A percentile compares a stretch with the other conserved stretches of the same genome.
Evolutionary conservation across 2,113 vertebrate genomes (phyloP).

Genomic region (Furnarius figulus): DNA sequence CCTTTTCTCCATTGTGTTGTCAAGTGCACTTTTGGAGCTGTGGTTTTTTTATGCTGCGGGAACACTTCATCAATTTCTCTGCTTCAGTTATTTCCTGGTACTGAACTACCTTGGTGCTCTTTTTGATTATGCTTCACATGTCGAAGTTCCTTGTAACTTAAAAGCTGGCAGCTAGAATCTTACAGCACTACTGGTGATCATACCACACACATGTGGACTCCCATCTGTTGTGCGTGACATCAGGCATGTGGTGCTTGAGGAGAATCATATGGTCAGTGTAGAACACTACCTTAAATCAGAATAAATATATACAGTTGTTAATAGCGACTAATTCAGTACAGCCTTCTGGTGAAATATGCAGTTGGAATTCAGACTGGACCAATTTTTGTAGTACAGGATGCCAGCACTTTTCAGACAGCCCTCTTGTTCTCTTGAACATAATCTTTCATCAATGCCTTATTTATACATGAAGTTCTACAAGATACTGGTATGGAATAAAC

Average conservation of each 20-base stretch:
- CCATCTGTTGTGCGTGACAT: not conserved
- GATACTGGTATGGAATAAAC: constrained; percentile 9
- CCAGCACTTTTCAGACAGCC: not conserved
- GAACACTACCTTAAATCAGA: not conserved
- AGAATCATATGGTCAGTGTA: not conserved
- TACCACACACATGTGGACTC: not conserved
- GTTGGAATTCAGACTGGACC: not conserved
- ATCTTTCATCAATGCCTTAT: constrained; percentile 28
- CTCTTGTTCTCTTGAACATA: constrained; percentile 17
- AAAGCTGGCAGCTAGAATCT: not conserved
- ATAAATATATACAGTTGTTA: not conserved
- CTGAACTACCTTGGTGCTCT: not conserved
- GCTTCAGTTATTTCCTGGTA: not conserved
- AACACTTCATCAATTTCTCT: not conserved
- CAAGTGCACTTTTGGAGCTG: not conserved
- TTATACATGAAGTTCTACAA: constrained; percentile 11
- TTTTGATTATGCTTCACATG: not conserved
- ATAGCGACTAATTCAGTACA: constrained; percentile 1
- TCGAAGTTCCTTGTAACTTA: not conserved
- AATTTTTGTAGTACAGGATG: not conserved
- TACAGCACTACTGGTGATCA: not conserved
- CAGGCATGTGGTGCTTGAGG: not conserved
- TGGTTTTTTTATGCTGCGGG: not conserved
- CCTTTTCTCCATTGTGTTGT: not conserved
- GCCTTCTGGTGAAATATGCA: not conserved